Evolutionary conservation across 2,888 invertebrate species (phyloP).

Genomic region (Nephrotoma guestfalica): DNA sequence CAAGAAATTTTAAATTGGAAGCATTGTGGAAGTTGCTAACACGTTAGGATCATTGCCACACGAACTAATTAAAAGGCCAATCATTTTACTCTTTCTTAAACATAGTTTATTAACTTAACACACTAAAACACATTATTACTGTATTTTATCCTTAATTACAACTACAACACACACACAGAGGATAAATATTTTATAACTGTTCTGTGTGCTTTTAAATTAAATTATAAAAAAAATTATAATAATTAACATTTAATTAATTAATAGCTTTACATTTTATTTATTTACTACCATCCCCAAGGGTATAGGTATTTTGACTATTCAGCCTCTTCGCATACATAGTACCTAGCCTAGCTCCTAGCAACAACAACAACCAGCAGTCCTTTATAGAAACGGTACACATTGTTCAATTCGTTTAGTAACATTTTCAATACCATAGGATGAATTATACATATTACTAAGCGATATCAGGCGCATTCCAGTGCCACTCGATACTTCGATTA

Average conservation of each 20-base stretch:
- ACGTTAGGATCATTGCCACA: not conserved
- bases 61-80: not conserved
- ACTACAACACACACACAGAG: not conserved
- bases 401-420: constrained; percentile 25
- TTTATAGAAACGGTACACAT: constrained; percentile 5
- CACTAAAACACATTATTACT: not conserved
- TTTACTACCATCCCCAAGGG: not conserved
- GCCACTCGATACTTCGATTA: constrained; percentile 44
- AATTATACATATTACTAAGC: constrained; percentile 32
- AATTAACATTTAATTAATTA: not conserved
- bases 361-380: not conserved
- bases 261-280: not conserved
- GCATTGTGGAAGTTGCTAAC: too few relatives aligned
- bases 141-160: not conserved
- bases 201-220: not conserved
- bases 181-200: not conserved
- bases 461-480: constrained; percentile 33
- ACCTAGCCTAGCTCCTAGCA: not conserved
- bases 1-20: too few relatives aligned
- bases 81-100: not conserved
- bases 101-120: not conserved
- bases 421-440: constrained; percentile 24
- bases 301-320: not conserved
- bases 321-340: not conserved
- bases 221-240: not conserved